phyloP scores from a whole-genome alignment of 2,888 invertebrate genomes.

The Tupiocoris notatus region DNA sequence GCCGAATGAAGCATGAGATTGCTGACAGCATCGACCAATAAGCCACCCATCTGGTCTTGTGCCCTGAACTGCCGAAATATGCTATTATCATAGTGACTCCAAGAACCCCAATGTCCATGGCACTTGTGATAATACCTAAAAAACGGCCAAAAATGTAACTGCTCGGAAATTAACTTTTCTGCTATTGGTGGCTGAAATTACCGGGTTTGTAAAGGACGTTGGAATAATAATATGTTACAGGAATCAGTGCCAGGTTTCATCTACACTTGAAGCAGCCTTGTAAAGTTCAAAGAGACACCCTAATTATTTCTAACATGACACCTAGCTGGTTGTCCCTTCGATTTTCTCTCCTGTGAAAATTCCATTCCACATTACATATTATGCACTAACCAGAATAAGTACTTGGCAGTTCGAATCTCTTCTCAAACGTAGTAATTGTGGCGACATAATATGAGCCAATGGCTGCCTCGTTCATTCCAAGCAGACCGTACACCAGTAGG shows the following conservation, averaged over 20 bases:
- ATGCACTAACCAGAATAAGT: slow-evolving; percentile 63
- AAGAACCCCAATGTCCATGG: slow-evolving; percentile 69
- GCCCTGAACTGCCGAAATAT: slow-evolving; percentile 65
- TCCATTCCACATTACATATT: no score
- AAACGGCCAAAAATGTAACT: no score
- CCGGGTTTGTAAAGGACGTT: no score
- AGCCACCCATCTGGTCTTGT: slow-evolving; percentile 67
- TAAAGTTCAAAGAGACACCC: no score
- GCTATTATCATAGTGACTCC: slow-evolving; percentile 60
- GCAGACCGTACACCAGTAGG: slow-evolving; percentile 62
- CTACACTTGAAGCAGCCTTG: no score
- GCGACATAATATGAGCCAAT: slow-evolving; percentile 66
- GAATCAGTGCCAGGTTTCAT: no score
- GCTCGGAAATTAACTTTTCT: no score
- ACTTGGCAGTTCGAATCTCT: slow-evolving; percentile 67
- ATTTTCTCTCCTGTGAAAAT: no score
- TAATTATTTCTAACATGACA: no score
- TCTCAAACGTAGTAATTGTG: slow-evolving; percentile 66
- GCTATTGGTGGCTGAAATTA: no score
- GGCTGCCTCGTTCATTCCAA: slow-evolving; percentile 66
- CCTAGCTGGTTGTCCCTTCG: no score
- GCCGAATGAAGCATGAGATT: slow-evolving; percentile 62
- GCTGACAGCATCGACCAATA: slow-evolving; percentile 64
- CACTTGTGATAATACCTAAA: slow-evolving; percentile 66
- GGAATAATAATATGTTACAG: no score